phyloP scores from a whole-genome alignment of 2,113 vertebrate genomes.

The Crocuta crocuta region DNA sequence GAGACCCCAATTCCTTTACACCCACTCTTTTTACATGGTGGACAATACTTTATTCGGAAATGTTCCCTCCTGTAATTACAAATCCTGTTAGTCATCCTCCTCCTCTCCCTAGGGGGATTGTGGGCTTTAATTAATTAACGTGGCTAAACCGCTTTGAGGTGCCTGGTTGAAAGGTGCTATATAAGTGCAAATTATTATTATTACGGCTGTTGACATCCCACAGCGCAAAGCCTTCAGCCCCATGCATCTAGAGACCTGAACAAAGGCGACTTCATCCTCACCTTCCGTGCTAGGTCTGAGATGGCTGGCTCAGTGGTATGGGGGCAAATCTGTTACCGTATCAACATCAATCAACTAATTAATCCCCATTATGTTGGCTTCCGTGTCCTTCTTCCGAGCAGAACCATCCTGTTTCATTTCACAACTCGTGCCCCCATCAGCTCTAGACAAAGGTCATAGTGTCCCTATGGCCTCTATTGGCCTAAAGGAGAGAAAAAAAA shows the following conservation, averaged over 20 bases:
- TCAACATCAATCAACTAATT: conserved; percentile 86
- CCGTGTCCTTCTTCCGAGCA: conserved; percentile 84
- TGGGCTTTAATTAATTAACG: conserved; percentile 82
- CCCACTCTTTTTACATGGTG: conserved; percentile 75
- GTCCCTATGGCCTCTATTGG: conserved; percentile 81
- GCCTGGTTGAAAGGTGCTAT: conserved; percentile 78
- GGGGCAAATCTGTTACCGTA: conserved; percentile 84
- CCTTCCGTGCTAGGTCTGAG: conserved; percentile 79
- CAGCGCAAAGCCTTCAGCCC: conserved; percentile 76
- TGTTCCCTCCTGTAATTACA: conserved; percentile 80
- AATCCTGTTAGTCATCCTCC: conserved; percentile 83
- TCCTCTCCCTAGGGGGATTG: conserved; percentile 78
- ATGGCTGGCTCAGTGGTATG: conserved; percentile 75
- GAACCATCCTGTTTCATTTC: conserved; percentile 84
- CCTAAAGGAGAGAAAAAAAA: conserved; percentile 45
- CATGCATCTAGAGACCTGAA: conserved; percentile 77
- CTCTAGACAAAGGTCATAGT: conserved; percentile 86
- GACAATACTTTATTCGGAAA: conserved; percentile 82
- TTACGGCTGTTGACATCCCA: conserved; percentile 70
- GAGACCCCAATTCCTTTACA: conserved; percentile 72
- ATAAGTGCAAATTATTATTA: conserved; percentile 81
- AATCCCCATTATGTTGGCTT: conserved; percentile 86
- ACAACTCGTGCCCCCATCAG: conserved; percentile 83
- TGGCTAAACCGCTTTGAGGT: conserved; percentile 77
- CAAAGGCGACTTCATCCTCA: conserved; percentile 85